Evolutionary conservation across 2,888 invertebrate genomes (phyloP), one percentile per base, ranked within the genome.

Genomic region (Xiphydria camelus): DNA sequence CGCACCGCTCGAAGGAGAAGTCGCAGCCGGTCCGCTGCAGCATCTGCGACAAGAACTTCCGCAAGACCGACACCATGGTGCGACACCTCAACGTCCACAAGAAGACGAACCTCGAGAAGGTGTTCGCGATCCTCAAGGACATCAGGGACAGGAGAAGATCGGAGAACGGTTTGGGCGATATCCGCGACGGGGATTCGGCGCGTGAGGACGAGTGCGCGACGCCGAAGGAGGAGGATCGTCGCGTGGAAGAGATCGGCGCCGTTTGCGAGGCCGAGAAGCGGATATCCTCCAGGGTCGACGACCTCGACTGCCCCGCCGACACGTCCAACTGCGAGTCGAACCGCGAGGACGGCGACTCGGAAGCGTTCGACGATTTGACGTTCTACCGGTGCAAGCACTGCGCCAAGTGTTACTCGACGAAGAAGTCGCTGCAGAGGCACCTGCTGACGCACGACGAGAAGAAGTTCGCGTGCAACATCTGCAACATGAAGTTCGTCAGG

Each of bases 71-170:
- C 7, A 69, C 69, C 2, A 68, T 71, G 70, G 62, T 71, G 2
- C 57, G 68, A 36, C 71, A 71, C 25, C 54, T 71, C 36, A 64
- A 70, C 42, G 47, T 61, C 26, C 71, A 71, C 32, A 71, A 71
- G 38, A 61, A 57, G 35, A 59, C 53, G 1, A 64, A 70, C 59
- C 64, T 69, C 2, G 62, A 55, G 20, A 68, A 68, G 18, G 71
- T 71, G 14, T 64, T 66, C 19, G 49, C 56, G 0, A 66, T 71
- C 34, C 39, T 71, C 3, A 68, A 66, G 32, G 65, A 68, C 20
- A 68, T 70, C 12, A 61, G 68, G 33, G 60, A 67, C 19, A 64
- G 41, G 26, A 60, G 62, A 49, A 64, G 53, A 40, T 29, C 54
- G 7, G 62, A 59, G 7, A 62, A 59, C 15, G 20, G 37, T 31